phyloP scores from a whole-genome alignment of 2,113 vertebrate genomes.

The Strigops habroptila region DNA sequence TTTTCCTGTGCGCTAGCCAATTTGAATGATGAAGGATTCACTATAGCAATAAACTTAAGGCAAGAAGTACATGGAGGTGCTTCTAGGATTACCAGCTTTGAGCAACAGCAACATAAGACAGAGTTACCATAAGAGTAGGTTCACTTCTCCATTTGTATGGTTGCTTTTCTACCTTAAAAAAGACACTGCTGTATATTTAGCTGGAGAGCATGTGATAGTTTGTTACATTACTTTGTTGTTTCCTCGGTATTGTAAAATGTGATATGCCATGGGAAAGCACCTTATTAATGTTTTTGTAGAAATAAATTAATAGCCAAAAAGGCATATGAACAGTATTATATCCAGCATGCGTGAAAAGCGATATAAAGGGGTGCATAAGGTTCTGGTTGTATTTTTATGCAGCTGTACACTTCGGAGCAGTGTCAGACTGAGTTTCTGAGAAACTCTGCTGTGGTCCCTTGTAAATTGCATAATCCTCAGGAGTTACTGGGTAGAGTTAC shows the following conservation, averaged over 20 bases:
- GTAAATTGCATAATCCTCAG: background rate
- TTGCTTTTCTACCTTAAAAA: background rate
- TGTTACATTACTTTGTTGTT: background rate
- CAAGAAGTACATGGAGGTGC: background rate
- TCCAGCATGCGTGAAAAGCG: background rate
- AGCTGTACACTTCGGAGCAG: background rate
- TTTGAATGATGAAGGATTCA: background rate
- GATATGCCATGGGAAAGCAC: background rate
- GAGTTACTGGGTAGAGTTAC: background rate
- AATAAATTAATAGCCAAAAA: background rate
- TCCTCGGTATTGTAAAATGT: background rate
- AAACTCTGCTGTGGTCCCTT: background rate
- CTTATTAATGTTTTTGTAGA: background rate
- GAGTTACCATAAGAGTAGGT: background rate
- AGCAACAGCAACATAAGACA: background rate
- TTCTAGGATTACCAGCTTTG: background rate
- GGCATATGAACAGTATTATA: background rate
- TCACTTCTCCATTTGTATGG: background rate
- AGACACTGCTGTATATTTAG: background rate
- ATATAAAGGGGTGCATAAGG: background rate
- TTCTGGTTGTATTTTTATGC: background rate
- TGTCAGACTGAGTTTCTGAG: background rate
- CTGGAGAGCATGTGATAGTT: background rate
- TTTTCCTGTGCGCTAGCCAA: background rate
- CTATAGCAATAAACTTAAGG: background rate